Percentiles rank a stretch among this genome's conserved stretches.
Evolutionary conservation across 1,140 invertebrate species (phyloP).

Genomic region (Zaprionus taronus): DNA sequence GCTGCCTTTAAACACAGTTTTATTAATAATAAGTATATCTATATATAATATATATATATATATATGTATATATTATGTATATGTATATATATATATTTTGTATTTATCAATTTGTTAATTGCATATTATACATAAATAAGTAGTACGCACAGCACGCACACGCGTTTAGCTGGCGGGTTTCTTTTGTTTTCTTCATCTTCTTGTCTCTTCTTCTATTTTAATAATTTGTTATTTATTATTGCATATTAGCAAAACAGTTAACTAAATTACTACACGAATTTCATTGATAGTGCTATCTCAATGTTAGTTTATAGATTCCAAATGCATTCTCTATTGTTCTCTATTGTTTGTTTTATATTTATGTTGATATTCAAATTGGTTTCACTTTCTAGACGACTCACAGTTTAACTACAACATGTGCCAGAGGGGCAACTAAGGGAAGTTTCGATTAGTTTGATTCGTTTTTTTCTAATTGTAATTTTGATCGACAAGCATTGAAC

Average conservation of each 20-base stretch:
- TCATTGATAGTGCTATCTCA: conserved; percentile 63
- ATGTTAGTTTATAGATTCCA: conserved; percentile 27
- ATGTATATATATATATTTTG: conserved; percentile 59
- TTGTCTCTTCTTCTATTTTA: conserved; percentile 23
- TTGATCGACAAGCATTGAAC: conserved; percentile 6
- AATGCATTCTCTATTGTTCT: conserved; percentile 41
- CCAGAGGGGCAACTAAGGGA: conserved; percentile 22
- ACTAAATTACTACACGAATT: conserved; percentile 74
- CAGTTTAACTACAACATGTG: conserved; percentile 66
- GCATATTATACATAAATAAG: conserved; percentile 69
- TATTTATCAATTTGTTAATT: conserved; percentile 80
- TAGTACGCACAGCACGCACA: conserved; percentile 37
- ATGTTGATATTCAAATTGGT: conserved; percentile 25
- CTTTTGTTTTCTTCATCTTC: background rate
- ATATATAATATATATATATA: conserved; percentile 66
- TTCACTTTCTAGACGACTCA: conserved; percentile 33
- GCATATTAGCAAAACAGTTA: conserved; percentile 65
- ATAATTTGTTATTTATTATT: conserved; percentile 50
- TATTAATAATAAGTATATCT: conserved; percentile 65
- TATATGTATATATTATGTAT: conserved; percentile 66
- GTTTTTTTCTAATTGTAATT: conserved; percentile 12
- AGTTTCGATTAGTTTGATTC: conserved; percentile 10
- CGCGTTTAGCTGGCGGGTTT: background rate
- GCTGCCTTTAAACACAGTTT: conserved; percentile 67
- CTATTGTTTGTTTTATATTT: conserved; percentile 13